Base-by-base conservation (phyloP, 2,113 vertebrate species). In the Odobenus rosmarus region DNA sequence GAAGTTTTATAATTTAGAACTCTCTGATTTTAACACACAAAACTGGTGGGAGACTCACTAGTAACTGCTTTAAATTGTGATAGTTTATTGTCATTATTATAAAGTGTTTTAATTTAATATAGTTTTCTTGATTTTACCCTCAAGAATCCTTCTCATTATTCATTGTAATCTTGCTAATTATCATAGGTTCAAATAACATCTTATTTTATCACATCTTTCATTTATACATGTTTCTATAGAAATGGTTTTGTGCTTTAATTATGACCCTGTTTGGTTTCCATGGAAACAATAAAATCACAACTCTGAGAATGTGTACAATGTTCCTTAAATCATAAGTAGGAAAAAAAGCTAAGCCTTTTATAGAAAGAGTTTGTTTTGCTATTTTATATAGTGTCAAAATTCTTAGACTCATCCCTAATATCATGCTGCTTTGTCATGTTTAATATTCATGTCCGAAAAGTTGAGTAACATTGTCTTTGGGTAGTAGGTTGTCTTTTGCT, bases 241-340 rank as follows among this genome's bases (percentile, higher is more conserved):
- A 98, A 98, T 97, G 96, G 97, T 97, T 96, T 97, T 93, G 95
- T 95, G 90, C 96, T 98, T 98, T 98, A 98, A 93, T 95, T 90
- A 81, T 98, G 96, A 98, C 93, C 98, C 95, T 97, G 84, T 93
- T 97, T 96, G 93, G 97, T 98, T 98, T 95, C 98, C 97, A 95
- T 97, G 96, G 97, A 98, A 98, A 97, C 89, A 74, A 18, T 62
- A 67, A 84, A 96, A 84, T 62, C 18, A 55, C 57, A 91, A 61
- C 15, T 96, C 23, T 83, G 64, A 90, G 76, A n/a, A 82, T 83
- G 74, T 86, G 15, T 94, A 94, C 42, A 88, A 26, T 18, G 95
- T 96, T 82, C 76, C 81, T 84, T 77, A 85, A 55, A 53, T 72
- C 16, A 64, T 81, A 3, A 81, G 26, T 55, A 92, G 49, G 12